Base-by-base conservation (phyloP, 2,113 vertebrate species). In the Parus major region DNA sequence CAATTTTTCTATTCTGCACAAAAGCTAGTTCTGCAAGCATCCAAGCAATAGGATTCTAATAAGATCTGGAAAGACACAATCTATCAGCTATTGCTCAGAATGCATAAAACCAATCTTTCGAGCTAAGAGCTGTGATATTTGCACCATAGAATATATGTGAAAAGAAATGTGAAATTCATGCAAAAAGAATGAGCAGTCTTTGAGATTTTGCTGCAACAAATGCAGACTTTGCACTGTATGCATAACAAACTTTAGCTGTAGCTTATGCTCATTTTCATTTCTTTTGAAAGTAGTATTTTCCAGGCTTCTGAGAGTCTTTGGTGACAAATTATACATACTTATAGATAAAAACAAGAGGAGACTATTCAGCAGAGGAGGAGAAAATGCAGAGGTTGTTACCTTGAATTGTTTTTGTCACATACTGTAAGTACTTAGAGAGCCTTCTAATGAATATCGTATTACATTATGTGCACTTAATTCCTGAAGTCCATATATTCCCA, bases 211-310 rank as follows among this genome's bases (percentile, higher is more conserved):
- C 39, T 81, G 59, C 64, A 91, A 92, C 56, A 70, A 71, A 68
- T 70, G 84, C 83, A 85, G 46, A 55, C 72, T 94, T 91, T 92
- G 77, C 59, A 44, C 42, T 86, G 12, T 41, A 50, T 41, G 76
- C 52, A 68, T 19, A 86, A 66, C 16, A 88, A 92, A 42, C 35
- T 46, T 33, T 49, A 81, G 22, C 57, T 86, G 41, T 69, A 33
- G 29, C 44, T 89, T 90, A 82, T 82, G 85, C 25, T 95, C 19
- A 70, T 90, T 82, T 92, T 53, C 2, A 59, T 95, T 90, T 81
- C n/a, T 77, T 84, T 55, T 63, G 68, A 57, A 88, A 84, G 63
- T 81, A 69, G 50, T 63, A 64, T 75, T 86, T 93, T 87, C 49
- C 39, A 33, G 35, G 59, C 91, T 94, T 95, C 71, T 76, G 42